A percentile compares a stretch with the other conserved stretches of the same genome.
Conservation (phyloP, 1,140 invertebrate species). For the Drosophila sulfurigaster region DNA sequence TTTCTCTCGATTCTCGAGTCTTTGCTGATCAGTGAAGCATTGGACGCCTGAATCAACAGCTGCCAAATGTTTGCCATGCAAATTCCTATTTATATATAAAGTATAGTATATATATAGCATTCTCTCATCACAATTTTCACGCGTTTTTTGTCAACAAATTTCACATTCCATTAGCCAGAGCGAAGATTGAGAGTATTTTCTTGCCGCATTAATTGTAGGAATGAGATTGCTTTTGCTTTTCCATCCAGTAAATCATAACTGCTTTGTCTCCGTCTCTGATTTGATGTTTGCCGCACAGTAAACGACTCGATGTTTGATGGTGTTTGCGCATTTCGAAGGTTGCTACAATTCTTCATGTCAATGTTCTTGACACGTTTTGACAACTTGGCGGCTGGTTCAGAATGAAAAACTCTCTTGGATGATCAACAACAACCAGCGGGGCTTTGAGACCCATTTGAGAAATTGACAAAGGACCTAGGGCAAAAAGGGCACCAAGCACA, state of each 20-base stretch:
- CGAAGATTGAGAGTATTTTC: constrained; percentile 12
- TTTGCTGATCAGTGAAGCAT: constrained; percentile 69
- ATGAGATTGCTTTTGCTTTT: neutral
- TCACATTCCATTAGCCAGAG: constrained; percentile 72
- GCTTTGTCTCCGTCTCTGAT: neutral
- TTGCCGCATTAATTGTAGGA: constrained; percentile 23
- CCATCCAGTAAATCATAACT: constrained; percentile 25
- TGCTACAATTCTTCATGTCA: neutral
- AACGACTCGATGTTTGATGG: neutral
- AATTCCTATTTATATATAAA: constrained; percentile 39
- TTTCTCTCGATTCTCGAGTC: constrained; percentile 26
- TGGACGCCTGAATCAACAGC: constrained; percentile 73
- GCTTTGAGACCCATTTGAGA: constrained; percentile 66
- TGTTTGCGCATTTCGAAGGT: constrained; percentile 1
- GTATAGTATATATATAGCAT: constrained; percentile 37
- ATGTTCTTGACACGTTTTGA: constrained; percentile 36
- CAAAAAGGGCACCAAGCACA: constrained; percentile 54
- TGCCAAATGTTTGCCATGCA: constrained; percentile 69
- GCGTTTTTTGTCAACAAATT: constrained; percentile 78
- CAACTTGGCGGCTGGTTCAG: constrained; percentile 36
- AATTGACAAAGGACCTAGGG: constrained; percentile 68
- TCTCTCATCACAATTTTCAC: constrained; percentile 50
- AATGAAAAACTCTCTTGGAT: constrained; percentile 50
- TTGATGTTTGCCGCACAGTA: neutral
- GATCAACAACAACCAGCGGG: constrained; percentile 38